Conservation (phyloP, 2,888 invertebrate species). For the Perdita meconis region DNA sequence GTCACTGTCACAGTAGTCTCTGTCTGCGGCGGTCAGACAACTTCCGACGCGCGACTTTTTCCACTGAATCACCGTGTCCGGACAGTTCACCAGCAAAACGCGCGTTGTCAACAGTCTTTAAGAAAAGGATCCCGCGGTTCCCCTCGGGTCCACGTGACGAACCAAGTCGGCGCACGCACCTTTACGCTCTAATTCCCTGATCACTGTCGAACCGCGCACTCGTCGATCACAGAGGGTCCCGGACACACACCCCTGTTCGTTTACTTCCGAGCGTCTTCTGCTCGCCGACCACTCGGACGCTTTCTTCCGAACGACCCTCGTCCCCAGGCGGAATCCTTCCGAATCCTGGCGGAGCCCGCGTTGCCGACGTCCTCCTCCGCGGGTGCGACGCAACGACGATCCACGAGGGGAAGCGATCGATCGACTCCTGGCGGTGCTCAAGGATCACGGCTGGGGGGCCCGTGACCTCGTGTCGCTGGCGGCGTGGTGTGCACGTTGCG, state of each 20-base stretch:
- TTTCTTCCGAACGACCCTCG: not conserved
- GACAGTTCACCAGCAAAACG: not conserved
- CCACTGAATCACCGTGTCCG: constrained; percentile 8
- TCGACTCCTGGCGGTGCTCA: constrained; percentile 21
- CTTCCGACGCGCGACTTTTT: not conserved
- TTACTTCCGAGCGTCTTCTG: constrained; percentile 39
- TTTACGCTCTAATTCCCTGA: constrained; percentile 61
- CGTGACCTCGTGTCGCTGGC: constrained; percentile 50
- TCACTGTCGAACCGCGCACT: constrained; percentile 62
- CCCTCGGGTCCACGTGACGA: constrained; percentile 65
- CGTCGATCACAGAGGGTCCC: constrained; percentile 47
- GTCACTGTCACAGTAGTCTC: constrained; percentile 17
- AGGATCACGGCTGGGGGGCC: not conserved
- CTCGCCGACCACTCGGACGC: not conserved
- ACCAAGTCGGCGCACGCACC: constrained; percentile 67
- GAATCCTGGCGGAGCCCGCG: not conserved
- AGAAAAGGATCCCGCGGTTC: not conserved
- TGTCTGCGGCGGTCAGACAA: constrained; percentile 14
- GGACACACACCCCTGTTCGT: constrained; percentile 43
- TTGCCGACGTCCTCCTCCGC: not conserved
- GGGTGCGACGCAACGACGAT: not conserved
- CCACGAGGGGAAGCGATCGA: constrained; percentile 12
- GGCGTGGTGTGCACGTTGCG: constrained; percentile 79
- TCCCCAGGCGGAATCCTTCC: not conserved
- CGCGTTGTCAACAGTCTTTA: not conserved